Base-by-base conservation (phyloP, 2,113 vertebrate species). In the Melospiza georgiana region DNA sequence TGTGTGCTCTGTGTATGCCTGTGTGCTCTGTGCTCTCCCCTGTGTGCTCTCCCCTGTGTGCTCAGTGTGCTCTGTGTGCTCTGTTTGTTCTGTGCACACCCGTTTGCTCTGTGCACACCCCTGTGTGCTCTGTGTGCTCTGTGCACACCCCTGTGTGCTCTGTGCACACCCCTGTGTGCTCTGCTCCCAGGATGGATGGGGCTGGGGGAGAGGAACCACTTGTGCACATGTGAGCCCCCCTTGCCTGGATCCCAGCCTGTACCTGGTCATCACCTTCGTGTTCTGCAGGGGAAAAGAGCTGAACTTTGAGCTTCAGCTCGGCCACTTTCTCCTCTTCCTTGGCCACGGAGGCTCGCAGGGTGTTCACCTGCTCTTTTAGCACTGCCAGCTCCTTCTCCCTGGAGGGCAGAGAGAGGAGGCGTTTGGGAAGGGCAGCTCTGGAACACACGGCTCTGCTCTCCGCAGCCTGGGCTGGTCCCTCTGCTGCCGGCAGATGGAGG, bases 361-460 rank as follows among this genome's bases (percentile, higher is more conserved):
- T 79, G 25, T 59, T 76, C 15, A 98, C 97, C 96, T 98, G 97
- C 43, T 97, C 59, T 20, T 97, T 97, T 12, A 99, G 94, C 77
- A 97, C 98, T 65, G 98, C 97, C 44, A 98, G 81, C 41, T 99
- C 98, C 77, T 95, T 90, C 72, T 99, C 98, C 98, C 99, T 99
- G 68, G 18, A 54, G 27, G 15, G 12, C 35, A 23, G 51, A 57
- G 41, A 90, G 49, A 55, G 43, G 11, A 59, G 7, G 14, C 55
- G 5, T 39, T 72, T 52, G 39, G 55, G 44, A 18, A 31, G 15
- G 10, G 20, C 55, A 11, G 12, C 20, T 25, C 57, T 41, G 67
- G 49, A 87, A 14, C 59, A 14, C 31, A 0, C 0, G 1, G 1
- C 31, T 44, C 15, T 22, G 51, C 44, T 69, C 84, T 52, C 20